Conservation (phyloP, 2,797 vertebrate species). For the Carduelis carduelis region DNA sequence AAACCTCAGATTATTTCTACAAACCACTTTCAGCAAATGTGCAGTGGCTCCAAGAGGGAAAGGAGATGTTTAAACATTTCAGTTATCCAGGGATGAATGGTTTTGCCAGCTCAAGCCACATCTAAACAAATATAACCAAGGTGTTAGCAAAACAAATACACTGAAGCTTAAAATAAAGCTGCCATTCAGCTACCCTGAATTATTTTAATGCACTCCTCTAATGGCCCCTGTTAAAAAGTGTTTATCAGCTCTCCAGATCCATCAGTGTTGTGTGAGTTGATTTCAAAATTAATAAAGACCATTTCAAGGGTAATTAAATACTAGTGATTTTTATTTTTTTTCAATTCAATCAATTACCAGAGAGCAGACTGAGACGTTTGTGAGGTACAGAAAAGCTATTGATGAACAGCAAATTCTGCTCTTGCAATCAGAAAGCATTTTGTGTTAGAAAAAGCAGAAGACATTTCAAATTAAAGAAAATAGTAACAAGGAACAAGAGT, state of each 20-base stretch:
- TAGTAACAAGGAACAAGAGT: background rate
- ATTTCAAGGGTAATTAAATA: constrained; percentile 72
- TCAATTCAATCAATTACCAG: constrained; percentile 55
- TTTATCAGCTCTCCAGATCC: constrained; percentile 27
- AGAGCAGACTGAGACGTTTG: constrained; percentile 13
- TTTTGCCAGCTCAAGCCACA: background rate
- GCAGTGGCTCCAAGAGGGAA: background rate
- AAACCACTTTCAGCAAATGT: fast-evolving
- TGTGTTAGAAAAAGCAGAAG: background rate
- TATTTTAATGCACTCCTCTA: constrained; percentile 26
- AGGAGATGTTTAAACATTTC: background rate
- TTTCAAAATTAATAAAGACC: constrained; percentile 68
- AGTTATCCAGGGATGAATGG: background rate
- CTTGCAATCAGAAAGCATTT: background rate
- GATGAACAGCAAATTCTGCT: constrained; percentile 21
- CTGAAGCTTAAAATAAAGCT: background rate
- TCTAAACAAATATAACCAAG: background rate
- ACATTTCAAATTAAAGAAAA: background rate
- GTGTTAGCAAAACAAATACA: constrained; percentile 10
- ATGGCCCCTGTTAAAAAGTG: constrained; percentile 26
- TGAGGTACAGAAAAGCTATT: background rate
- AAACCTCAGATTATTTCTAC: background rate
- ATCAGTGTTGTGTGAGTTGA: constrained; percentile 36
- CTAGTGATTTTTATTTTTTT: constrained; percentile 53
- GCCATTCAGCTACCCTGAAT: constrained; percentile 11